A percentile compares a stretch with the other conserved stretches of the same genome.
Conservation (phyloP, 2,888 invertebrate species). For the Pherbina coryleti region DNA sequence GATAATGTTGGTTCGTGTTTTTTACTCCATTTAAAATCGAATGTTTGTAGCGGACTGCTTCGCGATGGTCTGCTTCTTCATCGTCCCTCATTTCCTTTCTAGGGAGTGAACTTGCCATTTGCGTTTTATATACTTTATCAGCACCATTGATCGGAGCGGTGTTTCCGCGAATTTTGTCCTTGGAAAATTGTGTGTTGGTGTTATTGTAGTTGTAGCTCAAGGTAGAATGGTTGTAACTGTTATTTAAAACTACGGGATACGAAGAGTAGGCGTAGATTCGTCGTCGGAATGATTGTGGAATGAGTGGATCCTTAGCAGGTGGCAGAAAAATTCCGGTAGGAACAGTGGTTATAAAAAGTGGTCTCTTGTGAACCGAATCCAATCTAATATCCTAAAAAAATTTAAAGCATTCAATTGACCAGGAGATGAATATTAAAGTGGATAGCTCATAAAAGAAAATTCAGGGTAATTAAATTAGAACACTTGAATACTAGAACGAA, state of each 20-base stretch:
- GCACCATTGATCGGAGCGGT: slow-evolving; percentile 28
- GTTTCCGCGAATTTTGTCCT: slow-evolving; percentile 39
- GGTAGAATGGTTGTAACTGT: slow-evolving; percentile 45
- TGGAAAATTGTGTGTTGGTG: slow-evolving; percentile 31
- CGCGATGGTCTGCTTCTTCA: neutral
- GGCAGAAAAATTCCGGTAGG: slow-evolving; percentile 83
- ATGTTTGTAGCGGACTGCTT: neutral
- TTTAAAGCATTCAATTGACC: neutral
- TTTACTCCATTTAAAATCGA: slow-evolving; percentile 55
- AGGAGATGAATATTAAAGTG: neutral
- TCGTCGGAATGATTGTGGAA: slow-evolving; percentile 60
- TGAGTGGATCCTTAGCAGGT: slow-evolving; percentile 75
- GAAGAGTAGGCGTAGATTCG: slow-evolving; percentile 78
- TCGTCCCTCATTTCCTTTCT: slow-evolving; percentile 3
- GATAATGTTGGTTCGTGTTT: slow-evolving; percentile 61
- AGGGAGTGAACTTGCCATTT: neutral
- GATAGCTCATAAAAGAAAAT: no score
- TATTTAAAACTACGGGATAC: slow-evolving; percentile 70
- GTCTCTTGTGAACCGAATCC: slow-evolving; percentile 65
- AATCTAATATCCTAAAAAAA: slow-evolving; percentile 58
- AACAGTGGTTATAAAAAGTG: slow-evolving; percentile 85
- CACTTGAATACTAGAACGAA: no score
- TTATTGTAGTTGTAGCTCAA: slow-evolving; percentile 20
- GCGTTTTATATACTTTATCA: slow-evolving; percentile 40
- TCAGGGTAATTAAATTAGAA: no score